Evolutionary conservation across 2,113 vertebrate genomes (phyloP).

Genomic region (Pseudolaguvia tuberculata): DNA sequence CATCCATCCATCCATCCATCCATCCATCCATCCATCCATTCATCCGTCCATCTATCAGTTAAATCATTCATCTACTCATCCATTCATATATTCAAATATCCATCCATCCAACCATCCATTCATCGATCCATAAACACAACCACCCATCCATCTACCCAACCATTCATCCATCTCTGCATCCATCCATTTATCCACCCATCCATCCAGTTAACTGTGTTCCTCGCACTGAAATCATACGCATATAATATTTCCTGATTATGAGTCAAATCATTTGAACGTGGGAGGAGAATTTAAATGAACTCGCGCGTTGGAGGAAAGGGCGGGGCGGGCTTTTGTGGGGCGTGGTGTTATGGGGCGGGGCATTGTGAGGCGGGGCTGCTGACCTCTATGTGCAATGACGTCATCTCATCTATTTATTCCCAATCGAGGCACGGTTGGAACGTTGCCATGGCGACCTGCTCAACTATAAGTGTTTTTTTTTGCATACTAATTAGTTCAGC

Average conservation of each 20-base stretch:
- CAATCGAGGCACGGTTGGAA: neutral
- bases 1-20: too few relatives aligned
- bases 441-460: constrained; percentile 1
- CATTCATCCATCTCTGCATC: neutral
- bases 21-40: neutral
- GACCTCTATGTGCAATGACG: constrained; percentile 67
- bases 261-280: constrained; percentile 31
- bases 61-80: too few relatives aligned
- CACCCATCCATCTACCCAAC: too few relatives aligned
- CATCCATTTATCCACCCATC: neutral
- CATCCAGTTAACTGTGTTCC: neutral
- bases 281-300: constrained; percentile 18
- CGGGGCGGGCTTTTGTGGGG: too few relatives aligned
- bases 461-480: neutral
- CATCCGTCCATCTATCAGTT: too few relatives aligned
- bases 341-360: too few relatives aligned
- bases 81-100: neutral
- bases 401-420: constrained; percentile 74
- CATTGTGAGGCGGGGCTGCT: too few relatives aligned
- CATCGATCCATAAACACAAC: too few relatives aligned
- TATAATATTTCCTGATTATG: neutral
- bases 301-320: constrained; percentile 23
- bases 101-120: neutral
- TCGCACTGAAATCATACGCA: neutral
- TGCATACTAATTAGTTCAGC: neutral